These are phyloP conservation scores for Eurytoma californica DNA, from an alignment of 2,888 invertebrate species.

Conservation along the genomic window DNA sequence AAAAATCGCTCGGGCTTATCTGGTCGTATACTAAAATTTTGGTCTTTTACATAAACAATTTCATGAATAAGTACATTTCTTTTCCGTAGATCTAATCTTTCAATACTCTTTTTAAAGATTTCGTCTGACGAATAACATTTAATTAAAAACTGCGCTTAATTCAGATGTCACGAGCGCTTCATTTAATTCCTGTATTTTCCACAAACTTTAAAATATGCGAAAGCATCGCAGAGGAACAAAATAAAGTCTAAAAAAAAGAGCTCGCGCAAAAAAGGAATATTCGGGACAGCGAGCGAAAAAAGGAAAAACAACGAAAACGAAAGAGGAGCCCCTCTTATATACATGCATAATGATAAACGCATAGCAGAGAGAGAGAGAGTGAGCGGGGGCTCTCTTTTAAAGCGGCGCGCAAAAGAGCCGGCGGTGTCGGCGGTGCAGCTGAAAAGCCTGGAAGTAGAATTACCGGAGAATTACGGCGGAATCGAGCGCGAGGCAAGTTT, in stretches of 20 bases:
- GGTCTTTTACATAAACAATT: too few relatives aligned
- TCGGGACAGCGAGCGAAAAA: not conserved
- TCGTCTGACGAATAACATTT: too few relatives aligned
- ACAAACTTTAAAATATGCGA: not conserved
- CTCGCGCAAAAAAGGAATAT: not conserved
- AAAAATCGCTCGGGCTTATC: too few relatives aligned
- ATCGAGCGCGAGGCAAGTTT: slow-evolving; percentile 9
- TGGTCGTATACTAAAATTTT: too few relatives aligned
- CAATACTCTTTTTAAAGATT: too few relatives aligned
- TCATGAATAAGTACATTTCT: too few relatives aligned
- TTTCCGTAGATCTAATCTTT: too few relatives aligned
- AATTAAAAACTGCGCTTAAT: too few relatives aligned
- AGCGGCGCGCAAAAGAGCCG: slow-evolving; percentile 31
- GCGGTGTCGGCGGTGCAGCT: slow-evolving; percentile 21
- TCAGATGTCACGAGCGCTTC: too few relatives aligned
- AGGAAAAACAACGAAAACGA: slow-evolving; percentile 5
- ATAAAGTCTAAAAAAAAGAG: not conserved
- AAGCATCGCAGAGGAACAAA: not conserved
- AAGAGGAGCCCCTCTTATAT: slow-evolving; percentile 25
- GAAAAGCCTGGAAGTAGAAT: slow-evolving; percentile 59
- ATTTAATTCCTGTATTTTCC: too few relatives aligned
- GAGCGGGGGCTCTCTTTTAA: not conserved
- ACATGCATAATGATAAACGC: slow-evolving; percentile 37
- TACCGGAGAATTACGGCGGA: slow-evolving; percentile 59
- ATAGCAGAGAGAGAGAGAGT: not conserved